Evolutionary conservation across 2,113 vertebrate genomes (phyloP).

Genomic region (Gavialis gangeticus): DNA sequence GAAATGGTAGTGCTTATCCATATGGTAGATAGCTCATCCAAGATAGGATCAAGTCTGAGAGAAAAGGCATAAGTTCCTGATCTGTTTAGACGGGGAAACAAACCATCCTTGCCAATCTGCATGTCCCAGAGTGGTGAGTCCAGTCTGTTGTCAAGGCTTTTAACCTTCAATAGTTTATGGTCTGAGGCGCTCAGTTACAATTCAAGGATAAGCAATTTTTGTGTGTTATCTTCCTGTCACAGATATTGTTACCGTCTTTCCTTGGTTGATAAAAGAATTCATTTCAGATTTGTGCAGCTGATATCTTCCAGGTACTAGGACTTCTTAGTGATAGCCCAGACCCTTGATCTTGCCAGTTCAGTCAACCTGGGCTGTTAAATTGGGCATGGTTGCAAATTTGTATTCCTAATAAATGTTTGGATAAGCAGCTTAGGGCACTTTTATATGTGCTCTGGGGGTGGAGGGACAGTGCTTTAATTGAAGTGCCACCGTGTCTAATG

Average conservation of each 20-base stretch:
- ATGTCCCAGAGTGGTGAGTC: not conserved
- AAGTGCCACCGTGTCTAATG: too few relatives aligned
- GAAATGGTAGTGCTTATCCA: accelerated
- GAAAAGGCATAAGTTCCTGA: not conserved
- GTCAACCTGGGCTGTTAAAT: not conserved
- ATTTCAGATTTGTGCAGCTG: not conserved
- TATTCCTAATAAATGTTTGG: not conserved
- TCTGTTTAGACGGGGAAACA: not conserved
- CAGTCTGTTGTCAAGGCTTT: not conserved
- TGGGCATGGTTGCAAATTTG: not conserved
- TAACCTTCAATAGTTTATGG: not conserved
- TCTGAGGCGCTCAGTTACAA: not conserved
- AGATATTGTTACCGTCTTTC: not conserved
- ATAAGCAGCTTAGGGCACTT: not conserved
- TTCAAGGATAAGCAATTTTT: not conserved
- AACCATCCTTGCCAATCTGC: not conserved
- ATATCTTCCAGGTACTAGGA: not conserved
- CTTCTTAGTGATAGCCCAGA: not conserved
- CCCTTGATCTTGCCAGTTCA: not conserved
- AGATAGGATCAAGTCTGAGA: not conserved
- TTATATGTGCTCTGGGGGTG: too few relatives aligned
- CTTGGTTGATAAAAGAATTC: not conserved
- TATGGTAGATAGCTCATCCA: accelerated
- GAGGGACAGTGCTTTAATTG: too few relatives aligned
- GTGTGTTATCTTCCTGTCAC: not conserved